A percentile compares a stretch with the other conserved stretches of the same genome.
These are phyloP conservation scores for Polypedilum pembai DNA, from an alignment of 1,140 invertebrate species.

Conservation along the genomic window DNA sequence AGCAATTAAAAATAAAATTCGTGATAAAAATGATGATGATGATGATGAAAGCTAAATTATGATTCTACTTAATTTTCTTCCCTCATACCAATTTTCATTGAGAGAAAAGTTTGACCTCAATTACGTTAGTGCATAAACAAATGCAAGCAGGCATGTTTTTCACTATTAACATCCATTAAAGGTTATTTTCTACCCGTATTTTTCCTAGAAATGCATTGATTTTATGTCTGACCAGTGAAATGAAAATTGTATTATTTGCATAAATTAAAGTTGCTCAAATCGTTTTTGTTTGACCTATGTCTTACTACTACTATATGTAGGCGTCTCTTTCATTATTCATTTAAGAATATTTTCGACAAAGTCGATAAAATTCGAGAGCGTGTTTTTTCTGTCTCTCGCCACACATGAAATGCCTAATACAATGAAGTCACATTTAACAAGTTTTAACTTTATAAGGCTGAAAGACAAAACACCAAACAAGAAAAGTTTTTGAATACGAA, in stretches of 20 bases:
- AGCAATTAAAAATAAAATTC: background rate
- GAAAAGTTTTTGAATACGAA: no score
- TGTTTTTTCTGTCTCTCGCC: no score
- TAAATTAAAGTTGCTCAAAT: background rate
- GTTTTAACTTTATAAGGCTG: no score
- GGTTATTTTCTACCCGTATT: background rate
- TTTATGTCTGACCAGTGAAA: background rate
- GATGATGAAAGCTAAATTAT: background rate
- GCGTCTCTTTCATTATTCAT: background rate
- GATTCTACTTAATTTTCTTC: no score
- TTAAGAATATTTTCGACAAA: no score
- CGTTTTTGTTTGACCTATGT: background rate
- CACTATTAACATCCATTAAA: background rate
- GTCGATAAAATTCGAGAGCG: no score
- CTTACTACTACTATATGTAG: background rate
- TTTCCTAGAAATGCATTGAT: slow-evolving; percentile 1
- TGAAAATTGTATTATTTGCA: background rate
- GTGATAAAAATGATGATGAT: no score
- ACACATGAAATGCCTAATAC: no score
- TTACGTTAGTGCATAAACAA: background rate
- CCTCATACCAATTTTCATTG: no score
- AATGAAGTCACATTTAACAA: no score
- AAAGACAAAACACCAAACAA: no score
- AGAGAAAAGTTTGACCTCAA: background rate
- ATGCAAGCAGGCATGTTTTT: background rate